A percentile compares a stretch with the other conserved stretches of the same genome.
Evolutionary conservation across 2,113 vertebrate species (phyloP).

Genomic region (western clawed frog (Xenopus tropicalis)): UCB_Xtro_10.0 CM004445.2:132603501-132604000

Average conservation of each 20-base stretch:
- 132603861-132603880: conserved; percentile 65
- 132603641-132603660: conserved; percentile 66
- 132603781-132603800: conserved; percentile 49
- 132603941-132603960: conserved; percentile 79
- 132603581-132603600: conserved; percentile 80
- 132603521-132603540: conserved; percentile 70
- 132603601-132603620: conserved; percentile 74
- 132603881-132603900: conserved; percentile 68
- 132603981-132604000: conserved; percentile 77
- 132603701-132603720: conserved; percentile 65
- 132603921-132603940: conserved; percentile 87
- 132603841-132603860: conserved; percentile 26
- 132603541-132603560: conserved; percentile 78
- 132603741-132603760: conserved; percentile 56
- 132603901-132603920: conserved; percentile 80
- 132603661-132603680: conserved; percentile 76
- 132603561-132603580: conserved; percentile 77
- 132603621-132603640: conserved; percentile 73
- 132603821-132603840: conserved; percentile 73
- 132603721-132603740: conserved; percentile 66
- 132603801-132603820: conserved; percentile 57
- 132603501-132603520: conserved; percentile 42
- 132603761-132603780: conserved; percentile 71
- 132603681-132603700: conserved; percentile 53
- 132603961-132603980: conserved; percentile 81